These are phyloP conservation scores for Caranx melampygus DNA, from an alignment of 2,113 vertebrate genomes.

Conservation along the genomic window DNA sequence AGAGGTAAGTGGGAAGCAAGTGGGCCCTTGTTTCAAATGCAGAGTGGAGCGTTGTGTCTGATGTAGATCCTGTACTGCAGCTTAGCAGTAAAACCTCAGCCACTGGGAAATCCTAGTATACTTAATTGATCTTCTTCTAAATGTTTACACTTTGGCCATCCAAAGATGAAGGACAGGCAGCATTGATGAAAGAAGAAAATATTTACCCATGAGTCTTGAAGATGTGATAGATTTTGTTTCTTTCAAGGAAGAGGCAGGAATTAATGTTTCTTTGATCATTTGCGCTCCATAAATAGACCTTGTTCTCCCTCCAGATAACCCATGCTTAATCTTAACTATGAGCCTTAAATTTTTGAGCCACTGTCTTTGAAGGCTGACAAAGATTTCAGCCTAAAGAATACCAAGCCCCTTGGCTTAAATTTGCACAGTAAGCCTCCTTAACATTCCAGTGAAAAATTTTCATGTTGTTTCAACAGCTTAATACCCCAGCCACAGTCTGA, in stretches of 20 bases:
- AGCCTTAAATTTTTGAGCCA: constrained; percentile 64
- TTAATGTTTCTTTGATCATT: constrained; percentile 40
- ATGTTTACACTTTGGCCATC: constrained; percentile 49
- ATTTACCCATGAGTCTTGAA: neutral
- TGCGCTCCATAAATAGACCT: constrained; percentile 33
- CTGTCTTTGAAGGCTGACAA: constrained; percentile 69
- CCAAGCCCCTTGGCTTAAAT: constrained; percentile 69
- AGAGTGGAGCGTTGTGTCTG: constrained; percentile 10
- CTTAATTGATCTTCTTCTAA: constrained; percentile 44
- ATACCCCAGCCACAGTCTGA: constrained; percentile 75
- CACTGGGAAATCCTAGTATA: neutral
- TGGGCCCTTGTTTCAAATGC: constrained; percentile 41
- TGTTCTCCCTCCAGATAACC: constrained; percentile 50
- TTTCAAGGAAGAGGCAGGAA: constrained; percentile 18
- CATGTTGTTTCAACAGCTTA: constrained; percentile 81
- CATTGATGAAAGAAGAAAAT: neutral
- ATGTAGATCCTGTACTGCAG: constrained; percentile 30
- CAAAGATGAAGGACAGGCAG: constrained; percentile 34
- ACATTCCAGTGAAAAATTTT: constrained; percentile 72
- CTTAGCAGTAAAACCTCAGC: neutral
- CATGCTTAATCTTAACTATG: constrained; percentile 46
- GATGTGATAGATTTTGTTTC: neutral
- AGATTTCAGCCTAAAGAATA: constrained; percentile 65
- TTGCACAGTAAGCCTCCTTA: constrained; percentile 78
- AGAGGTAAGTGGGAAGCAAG: constrained; percentile 34